Evolutionary conservation across 2,113 vertebrate species (phyloP).

Genomic region (Carlito syrichta): DNA sequence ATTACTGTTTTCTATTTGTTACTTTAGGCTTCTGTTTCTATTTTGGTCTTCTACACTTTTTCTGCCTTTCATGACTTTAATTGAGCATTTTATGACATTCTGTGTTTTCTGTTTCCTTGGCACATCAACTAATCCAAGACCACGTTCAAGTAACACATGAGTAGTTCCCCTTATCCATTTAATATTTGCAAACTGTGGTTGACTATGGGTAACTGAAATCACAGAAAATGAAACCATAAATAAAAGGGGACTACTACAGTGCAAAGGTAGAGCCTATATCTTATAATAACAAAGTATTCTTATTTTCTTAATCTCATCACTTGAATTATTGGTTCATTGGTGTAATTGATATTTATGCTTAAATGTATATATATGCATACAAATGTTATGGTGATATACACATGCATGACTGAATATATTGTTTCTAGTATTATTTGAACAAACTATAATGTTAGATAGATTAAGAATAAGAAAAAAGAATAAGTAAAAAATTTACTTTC

Average conservation of each 20-base stretch:
- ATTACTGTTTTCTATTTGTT: not conserved
- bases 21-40: not conserved
- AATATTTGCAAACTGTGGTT: too few species aligned
- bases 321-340: not conserved
- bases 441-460: not conserved
- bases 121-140: not conserved
- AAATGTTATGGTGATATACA: not conserved
- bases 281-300: not conserved
- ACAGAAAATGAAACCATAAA: not conserved
- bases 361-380: not conserved
- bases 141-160: not conserved
- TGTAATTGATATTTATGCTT: not conserved
- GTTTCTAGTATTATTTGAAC: not conserved
- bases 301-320: not conserved
- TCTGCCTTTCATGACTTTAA: not conserved
- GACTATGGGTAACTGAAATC: not conserved
- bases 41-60: not conserved
- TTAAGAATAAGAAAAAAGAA: not conserved
- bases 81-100: not conserved
- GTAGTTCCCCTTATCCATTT: not conserved
- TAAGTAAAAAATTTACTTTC: not conserved
- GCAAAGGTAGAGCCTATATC: not conserved
- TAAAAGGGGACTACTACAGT: not conserved
- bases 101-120: not conserved
- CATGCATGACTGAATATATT: not conserved